phyloP scores from a whole-genome alignment of 2,888 invertebrate species.

The Aporophyla lueneburgensis region DNA sequence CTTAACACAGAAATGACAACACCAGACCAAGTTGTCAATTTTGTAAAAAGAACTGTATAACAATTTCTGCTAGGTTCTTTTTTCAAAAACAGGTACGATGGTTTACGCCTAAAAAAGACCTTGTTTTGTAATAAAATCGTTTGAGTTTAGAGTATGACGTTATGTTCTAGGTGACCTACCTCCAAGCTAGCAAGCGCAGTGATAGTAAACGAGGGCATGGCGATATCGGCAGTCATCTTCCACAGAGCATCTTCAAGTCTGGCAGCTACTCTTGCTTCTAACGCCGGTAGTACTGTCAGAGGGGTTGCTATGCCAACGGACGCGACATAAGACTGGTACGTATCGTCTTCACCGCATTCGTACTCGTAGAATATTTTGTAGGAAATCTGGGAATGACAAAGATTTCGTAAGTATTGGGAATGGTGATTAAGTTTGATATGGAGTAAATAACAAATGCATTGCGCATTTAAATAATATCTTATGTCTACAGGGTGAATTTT shows the following conservation, averaged over 20 bases:
- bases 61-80: too few species aligned
- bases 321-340: slow-evolving; percentile 83
- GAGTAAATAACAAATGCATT: neutral
- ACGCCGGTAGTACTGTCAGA: slow-evolving; percentile 81
- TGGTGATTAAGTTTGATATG: neutral
- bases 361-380: slow-evolving; percentile 84
- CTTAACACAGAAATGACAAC: too few species aligned
- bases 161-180: too few species aligned
- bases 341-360: slow-evolving; percentile 85
- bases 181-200: slow-evolving; percentile 82
- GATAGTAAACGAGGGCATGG: slow-evolving; percentile 86
- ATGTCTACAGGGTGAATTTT: neutral
- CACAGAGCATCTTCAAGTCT: slow-evolving; percentile 85
- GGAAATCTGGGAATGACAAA: slow-evolving; percentile 78
- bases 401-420: neutral
- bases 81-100: too few species aligned
- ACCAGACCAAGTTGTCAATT: too few species aligned
- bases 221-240: slow-evolving; percentile 85
- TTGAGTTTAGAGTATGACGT: too few species aligned
- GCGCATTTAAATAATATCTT: neutral
- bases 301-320: slow-evolving; percentile 84
- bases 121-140: too few species aligned
- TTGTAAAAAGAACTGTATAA: too few species aligned
- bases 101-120: too few species aligned
- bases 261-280: slow-evolving; percentile 81